Evolutionary conservation across 2,888 invertebrate genomes (phyloP), one percentile per base, ranked within the genome.

Genomic region (Apamea monoglypha): DNA sequence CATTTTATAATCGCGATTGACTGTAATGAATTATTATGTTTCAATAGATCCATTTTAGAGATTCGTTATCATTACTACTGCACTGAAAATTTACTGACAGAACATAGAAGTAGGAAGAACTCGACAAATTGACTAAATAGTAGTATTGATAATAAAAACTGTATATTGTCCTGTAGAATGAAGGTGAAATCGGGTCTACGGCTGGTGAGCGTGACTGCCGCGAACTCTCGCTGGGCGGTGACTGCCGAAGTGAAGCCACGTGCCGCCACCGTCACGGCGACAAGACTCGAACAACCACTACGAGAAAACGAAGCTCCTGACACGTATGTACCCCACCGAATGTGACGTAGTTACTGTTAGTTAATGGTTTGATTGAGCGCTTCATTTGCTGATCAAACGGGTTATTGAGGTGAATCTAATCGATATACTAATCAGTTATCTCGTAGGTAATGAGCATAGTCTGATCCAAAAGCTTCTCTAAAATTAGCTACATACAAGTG

Each of bases 161-260:
- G 36, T 36, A 25, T 64, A 32, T 82, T 91, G 86, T 87, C 77
- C 81, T 90, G 93, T 95, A 99, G 99, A 93, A 99, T 98, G 86
- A 98, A 99, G 87, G 99, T 99, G 76, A 99, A 99, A 94, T 98
- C 98, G 74, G 99, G 99, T 0, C 96, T 99, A 80, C 97, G 98
- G 85, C 97, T 99, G 89, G 97, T 99, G 92, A 98, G 98, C 85
- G 99, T 98, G 44, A 98, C 98, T 74, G 97, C 98, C 94, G 98
- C 97, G 91, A 98, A 95, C 89, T 98, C 97, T 77, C 97, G 97
- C 82, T 99, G 99, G 99, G 98, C 98, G 90, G 98, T 99, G 88
- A 98, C 98, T 40, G 98, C 99, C 70, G 99, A 99, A 91, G 98
- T 98, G 74, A 98, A 99, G 92, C 98, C 99, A 88, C 98, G 99